These are phyloP conservation scores for Hypothenemus hampei DNA, from an alignment of 1,140 invertebrate genomes.

Conservation along the genomic window DNA sequence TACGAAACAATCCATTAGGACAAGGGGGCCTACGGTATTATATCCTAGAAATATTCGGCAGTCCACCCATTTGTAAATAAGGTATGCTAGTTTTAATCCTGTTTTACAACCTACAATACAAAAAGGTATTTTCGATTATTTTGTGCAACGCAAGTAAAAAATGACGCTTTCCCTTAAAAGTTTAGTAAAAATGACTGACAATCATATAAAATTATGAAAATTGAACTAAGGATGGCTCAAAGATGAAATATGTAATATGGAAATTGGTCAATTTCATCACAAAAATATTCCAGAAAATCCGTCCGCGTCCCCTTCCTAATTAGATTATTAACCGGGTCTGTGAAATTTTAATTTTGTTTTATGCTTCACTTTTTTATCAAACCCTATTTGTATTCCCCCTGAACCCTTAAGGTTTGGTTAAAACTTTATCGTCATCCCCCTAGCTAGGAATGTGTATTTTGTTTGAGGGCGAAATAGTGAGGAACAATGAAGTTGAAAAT, in stretches of 20 bases:
- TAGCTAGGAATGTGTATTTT: constrained; percentile 10
- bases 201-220: too few species aligned
- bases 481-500: too few species aligned
- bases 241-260: too few species aligned
- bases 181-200: too few species aligned
- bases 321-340: constrained; percentile 16
- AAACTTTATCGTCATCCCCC: constrained; percentile 21
- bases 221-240: too few species aligned
- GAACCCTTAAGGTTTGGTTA: constrained; percentile 16
- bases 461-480: too few species aligned
- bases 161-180: too few species aligned
- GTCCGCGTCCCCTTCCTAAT: constrained; percentile 2
- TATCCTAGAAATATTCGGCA: constrained; percentile 19
- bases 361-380: constrained; percentile 14
- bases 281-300: constrained; percentile 4
- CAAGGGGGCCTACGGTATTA: constrained; percentile 19
- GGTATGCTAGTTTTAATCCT: too few species aligned
- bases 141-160: too few species aligned
- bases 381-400: constrained; percentile 13
- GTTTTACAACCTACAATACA: too few species aligned
- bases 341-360: constrained; percentile 19
- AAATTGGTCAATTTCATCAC: constrained; percentile 1
- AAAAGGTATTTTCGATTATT: too few species aligned
- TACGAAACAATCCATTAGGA: constrained; percentile 27
- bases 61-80: too few species aligned